These are phyloP conservation scores for Acrobasis repandana DNA, from an alignment of 2,888 invertebrate species.

Conservation along the genomic window DNA sequence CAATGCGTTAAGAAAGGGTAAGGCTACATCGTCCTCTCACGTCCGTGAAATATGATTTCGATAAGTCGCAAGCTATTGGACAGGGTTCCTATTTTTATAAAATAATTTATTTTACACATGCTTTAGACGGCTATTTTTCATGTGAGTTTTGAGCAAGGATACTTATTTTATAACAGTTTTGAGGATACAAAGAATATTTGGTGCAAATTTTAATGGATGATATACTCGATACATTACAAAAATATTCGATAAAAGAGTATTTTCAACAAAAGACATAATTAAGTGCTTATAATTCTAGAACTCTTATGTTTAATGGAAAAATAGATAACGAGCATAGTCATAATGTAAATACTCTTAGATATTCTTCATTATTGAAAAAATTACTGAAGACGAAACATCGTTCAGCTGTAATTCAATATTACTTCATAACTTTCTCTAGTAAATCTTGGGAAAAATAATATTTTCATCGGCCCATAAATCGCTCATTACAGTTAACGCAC, in stretches of 20 bases:
- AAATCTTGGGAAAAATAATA: background rate
- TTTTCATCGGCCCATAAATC: background rate
- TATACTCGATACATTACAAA: no score
- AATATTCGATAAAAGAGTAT: no score
- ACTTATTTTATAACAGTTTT: background rate
- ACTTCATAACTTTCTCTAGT: background rate
- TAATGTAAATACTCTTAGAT: background rate
- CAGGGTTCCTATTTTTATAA: constrained; percentile 67
- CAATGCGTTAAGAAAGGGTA: constrained; percentile 73
- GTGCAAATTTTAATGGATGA: no score
- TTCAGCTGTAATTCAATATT: background rate
- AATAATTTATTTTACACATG: constrained; percentile 69
- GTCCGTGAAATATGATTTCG: constrained; percentile 81
- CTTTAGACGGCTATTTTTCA: constrained; percentile 41
- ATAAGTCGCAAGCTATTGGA: constrained; percentile 78
- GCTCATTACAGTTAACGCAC: background rate
- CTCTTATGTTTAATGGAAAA: no score
- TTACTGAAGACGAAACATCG: background rate
- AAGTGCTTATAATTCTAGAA: no score
- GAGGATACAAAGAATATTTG: background rate
- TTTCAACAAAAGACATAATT: no score
- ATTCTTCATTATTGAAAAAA: background rate
- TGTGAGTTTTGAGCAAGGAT: constrained; percentile 1
- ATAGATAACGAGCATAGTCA: background rate
- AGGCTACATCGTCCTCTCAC: constrained; percentile 73